Conservation (phyloP, 2,113 vertebrate species). For the Tylochromis polylepis region DNA sequence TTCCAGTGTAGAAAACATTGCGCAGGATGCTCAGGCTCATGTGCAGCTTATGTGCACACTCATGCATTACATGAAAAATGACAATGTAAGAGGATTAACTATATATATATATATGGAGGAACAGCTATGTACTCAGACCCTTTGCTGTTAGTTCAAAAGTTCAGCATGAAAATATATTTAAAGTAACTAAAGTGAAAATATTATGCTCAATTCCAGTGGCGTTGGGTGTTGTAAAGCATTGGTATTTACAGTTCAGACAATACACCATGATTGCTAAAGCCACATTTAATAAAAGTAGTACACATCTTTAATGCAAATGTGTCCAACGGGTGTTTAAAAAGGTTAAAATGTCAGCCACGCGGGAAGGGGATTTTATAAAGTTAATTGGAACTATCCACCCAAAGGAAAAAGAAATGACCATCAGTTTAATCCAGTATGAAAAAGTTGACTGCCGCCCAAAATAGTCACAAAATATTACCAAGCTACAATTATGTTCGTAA, state of each 20-base stretch:
- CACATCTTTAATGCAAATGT: accelerated
- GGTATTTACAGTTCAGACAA: not conserved
- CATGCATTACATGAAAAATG: not conserved
- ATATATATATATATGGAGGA: not conserved
- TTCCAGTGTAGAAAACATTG: not conserved
- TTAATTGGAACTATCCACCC: not conserved
- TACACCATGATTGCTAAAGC: not conserved
- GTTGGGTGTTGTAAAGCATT: too few relatives aligned
- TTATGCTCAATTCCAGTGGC: not conserved
- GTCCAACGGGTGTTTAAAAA: not conserved
- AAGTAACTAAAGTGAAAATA: not conserved
- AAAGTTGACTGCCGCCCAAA: not conserved
- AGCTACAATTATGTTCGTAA: not conserved
- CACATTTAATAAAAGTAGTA: not conserved
- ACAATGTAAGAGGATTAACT: accelerated
- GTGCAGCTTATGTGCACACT: not conserved
- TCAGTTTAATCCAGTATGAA: not conserved
- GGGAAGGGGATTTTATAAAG: not conserved
- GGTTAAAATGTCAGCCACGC: accelerated
- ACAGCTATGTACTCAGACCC: not conserved
- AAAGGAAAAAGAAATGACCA: not conserved
- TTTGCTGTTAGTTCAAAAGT: not conserved
- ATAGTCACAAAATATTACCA: not conserved
- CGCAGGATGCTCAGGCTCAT: not conserved
- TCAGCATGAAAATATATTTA: not conserved